Percentiles rank a stretch among this genome's conserved stretches.
These are phyloP conservation scores for Corvus hawaiiensis DNA, from an alignment of 2,113 vertebrate species.

Conservation along the genomic window DNA sequence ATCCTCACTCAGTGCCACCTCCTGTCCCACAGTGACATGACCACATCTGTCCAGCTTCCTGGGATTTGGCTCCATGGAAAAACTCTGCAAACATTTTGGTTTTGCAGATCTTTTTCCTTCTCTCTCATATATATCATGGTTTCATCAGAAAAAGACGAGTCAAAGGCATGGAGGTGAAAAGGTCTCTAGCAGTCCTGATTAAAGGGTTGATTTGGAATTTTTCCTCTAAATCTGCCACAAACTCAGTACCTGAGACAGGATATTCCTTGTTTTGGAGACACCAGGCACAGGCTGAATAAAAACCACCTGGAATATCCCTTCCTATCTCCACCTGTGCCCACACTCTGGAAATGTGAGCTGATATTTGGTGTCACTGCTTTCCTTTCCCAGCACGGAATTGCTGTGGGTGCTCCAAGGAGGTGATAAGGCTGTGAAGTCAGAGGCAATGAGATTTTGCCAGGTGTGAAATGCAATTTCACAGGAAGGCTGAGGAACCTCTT, in stretches of 20 bases:
- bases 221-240: not conserved
- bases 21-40: not conserved
- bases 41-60: not conserved
- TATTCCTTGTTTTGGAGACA: not conserved
- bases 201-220: not conserved
- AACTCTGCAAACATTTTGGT: not conserved
- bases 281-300: not conserved
- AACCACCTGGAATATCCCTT: not conserved
- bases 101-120: not conserved
- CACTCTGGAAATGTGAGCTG: not conserved
- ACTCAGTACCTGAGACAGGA: not conserved
- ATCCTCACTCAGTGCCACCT: not conserved
- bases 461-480: slow-evolving; percentile 1
- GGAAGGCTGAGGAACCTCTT: not conserved
- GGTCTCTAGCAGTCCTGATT: not conserved
- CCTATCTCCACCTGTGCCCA: not conserved
- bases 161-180: not conserved
- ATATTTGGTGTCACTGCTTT: no score
- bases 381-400: not conserved
- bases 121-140: not conserved
- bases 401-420: not conserved
- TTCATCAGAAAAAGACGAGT: not conserved
- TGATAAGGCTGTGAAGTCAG: not conserved
- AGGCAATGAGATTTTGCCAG: not conserved
- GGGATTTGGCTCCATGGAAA: not conserved